These are phyloP conservation scores for Thalpophila matura DNA, from an alignment of 2,888 invertebrate species.

Conservation along the genomic window DNA sequence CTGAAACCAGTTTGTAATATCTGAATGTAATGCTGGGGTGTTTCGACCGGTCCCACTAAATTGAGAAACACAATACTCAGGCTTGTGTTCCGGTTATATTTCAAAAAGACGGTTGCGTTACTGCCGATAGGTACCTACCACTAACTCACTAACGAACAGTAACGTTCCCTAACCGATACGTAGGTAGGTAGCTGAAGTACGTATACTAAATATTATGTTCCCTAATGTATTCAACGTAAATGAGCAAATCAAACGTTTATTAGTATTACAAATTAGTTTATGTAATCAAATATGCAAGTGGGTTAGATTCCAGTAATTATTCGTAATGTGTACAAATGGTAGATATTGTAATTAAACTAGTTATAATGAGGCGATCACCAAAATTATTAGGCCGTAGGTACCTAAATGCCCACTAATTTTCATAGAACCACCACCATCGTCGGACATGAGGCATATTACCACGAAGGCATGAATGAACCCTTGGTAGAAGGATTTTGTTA, in stretches of 20 bases:
- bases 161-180: not conserved
- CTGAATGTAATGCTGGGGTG: constrained; percentile 24
- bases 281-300: constrained; percentile 58
- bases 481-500: not conserved
- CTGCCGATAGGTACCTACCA: constrained; percentile 1
- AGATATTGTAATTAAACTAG: not conserved
- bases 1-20: constrained; percentile 34
- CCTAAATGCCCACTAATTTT: not conserved
- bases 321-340: constrained; percentile 12
- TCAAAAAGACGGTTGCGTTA: constrained; percentile 16
- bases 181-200: not conserved
- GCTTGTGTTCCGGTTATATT: constrained; percentile 32
- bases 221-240: constrained; percentile 53
- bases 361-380: constrained; percentile 3
- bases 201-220: no score
- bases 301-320: constrained; percentile 31
- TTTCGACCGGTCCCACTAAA: constrained; percentile 36
- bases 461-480: not conserved
- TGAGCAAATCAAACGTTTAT: constrained; percentile 58
- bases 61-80: constrained; percentile 38
- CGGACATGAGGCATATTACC: no score
- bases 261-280: constrained; percentile 56
- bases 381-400: not conserved
- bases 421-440: not conserved
- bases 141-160: constrained; percentile 26